phyloP scores from a whole-genome alignment of 2,113 vertebrate genomes.

The Carassius auratus region DNA sequence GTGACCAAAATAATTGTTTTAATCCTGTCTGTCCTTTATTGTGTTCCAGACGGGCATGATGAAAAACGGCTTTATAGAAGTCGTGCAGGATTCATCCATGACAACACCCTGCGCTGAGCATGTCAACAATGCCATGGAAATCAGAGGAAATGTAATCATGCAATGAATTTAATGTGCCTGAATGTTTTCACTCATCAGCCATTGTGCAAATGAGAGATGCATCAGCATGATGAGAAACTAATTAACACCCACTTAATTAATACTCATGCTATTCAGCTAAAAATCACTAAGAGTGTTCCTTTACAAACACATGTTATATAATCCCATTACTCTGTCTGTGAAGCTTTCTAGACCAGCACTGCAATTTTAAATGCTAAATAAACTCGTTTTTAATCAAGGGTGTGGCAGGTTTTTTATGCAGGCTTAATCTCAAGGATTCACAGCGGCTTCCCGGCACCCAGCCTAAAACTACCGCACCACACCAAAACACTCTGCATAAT shows the following conservation, averaged over 20 bases:
- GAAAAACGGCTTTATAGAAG: conserved; percentile 19
- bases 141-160: conserved; percentile 52
- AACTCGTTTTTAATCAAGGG: conserved; percentile 60
- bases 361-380: conserved; percentile 38
- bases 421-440: conserved; percentile 77
- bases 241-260: conserved; percentile 36
- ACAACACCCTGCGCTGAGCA: conserved; percentile 44
- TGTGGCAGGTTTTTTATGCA: conserved; percentile 63
- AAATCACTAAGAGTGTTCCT: not conserved
- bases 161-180: conserved; percentile 28
- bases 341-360: not conserved
- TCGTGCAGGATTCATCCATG: conserved; percentile 23
- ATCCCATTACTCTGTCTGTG: conserved; percentile 20
- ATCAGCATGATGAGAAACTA: conserved; percentile 39
- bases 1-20: conserved; percentile 52
- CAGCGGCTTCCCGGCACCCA: conserved; percentile 73
- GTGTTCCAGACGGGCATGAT: conserved; percentile 55
- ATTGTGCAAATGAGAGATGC: conserved; percentile 32
- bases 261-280: not conserved
- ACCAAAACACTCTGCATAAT: conserved; percentile 67
- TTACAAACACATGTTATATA: not conserved
- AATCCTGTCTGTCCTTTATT: conserved; percentile 50
- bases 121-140: conserved; percentile 43
- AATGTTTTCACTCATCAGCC: conserved; percentile 26
- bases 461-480: conserved; percentile 62